Conservation (phyloP, 1,140 invertebrate species). For the Zaprionus lachaisei region DNA sequence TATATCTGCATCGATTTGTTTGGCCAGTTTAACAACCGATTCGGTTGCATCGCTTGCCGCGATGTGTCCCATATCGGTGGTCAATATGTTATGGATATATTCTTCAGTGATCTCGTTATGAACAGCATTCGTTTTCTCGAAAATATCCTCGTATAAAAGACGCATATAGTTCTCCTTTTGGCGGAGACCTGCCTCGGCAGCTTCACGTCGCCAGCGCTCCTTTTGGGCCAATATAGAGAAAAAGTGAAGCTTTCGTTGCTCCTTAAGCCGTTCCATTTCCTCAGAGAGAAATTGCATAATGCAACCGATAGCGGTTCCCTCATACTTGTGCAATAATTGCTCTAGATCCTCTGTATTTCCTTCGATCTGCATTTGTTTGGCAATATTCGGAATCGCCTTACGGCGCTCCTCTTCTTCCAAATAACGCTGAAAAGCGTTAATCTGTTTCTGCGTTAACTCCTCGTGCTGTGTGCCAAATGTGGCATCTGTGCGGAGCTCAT, state of each 20-base stretch:
- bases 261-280: conserved; percentile 88
- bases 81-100: conserved; percentile 88
- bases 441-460: background rate
- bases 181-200: conserved; percentile 87
- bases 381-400: background rate
- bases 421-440: conserved; percentile 8
- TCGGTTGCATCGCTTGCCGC: conserved; percentile 86
- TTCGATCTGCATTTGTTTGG: conserved; percentile 44
- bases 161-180: conserved; percentile 88
- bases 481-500: background rate
- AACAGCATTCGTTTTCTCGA: conserved; percentile 84
- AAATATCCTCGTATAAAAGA: conserved; percentile 89
- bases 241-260: conserved; percentile 89
- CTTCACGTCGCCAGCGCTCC: conserved; percentile 88
- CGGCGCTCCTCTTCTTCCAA: background rate
- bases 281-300: conserved; percentile 85
- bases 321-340: conserved; percentile 58
- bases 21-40: conserved; percentile 86
- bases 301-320: conserved; percentile 70
- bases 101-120: conserved; percentile 87
- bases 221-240: conserved; percentile 88
- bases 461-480: background rate
- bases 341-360: conserved; percentile 58
- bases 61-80: conserved; percentile 86
- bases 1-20: conserved; percentile 86